Evolutionary conservation across 2,888 invertebrate genomes (phyloP), one percentile per base, ranked within the genome.

Genomic region (Drosophila buzzatii): DNA sequence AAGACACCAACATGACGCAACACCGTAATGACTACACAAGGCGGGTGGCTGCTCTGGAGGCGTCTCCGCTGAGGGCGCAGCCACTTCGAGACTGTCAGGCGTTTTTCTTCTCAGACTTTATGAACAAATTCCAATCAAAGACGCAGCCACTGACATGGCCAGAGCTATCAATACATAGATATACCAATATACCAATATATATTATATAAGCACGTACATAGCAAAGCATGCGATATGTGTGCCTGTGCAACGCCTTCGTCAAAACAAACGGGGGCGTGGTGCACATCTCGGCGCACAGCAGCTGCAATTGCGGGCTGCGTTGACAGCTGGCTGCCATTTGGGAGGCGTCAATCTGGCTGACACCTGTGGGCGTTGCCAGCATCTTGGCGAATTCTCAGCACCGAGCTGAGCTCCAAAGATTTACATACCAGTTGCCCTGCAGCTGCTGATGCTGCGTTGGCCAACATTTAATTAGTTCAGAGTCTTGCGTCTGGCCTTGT

Each of bases 391-490:
- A 74, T 79, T 79, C 74, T 76, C 77, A 68, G 64, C 67, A 72
- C 63, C 60, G 52, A 72, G 47, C 42, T 9, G 33, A 60, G 57
- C 12, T 64, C 23, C 37, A 45, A 55, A 72, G 70, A 87, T 87
- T 74, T 65, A 64, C 85, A 82, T 76, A 67, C 65, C 44, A 51
- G 72, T 66, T 66, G 57, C 60, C 55, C 73, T 53, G 70, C 66
- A 67, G 79, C 63, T 42, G 62, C 20, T 18, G 51, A 3, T 47
- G 47, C 12, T 58, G 73, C 71, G 76, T 84, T 88, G 80, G 82
- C 88, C 85, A 88, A 88, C 83, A 77, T 84, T 84, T 84, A 84
- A 84, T 84, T 84, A 82, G 81, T 59, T 65, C 83, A 85, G 70
- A 73, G 63, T 80, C 74, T 79, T 58, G 61, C 45, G 59, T 73